Base-by-base conservation (phyloP, 2,888 invertebrate genomes). In the Sylvicola fuscatus region DNA sequence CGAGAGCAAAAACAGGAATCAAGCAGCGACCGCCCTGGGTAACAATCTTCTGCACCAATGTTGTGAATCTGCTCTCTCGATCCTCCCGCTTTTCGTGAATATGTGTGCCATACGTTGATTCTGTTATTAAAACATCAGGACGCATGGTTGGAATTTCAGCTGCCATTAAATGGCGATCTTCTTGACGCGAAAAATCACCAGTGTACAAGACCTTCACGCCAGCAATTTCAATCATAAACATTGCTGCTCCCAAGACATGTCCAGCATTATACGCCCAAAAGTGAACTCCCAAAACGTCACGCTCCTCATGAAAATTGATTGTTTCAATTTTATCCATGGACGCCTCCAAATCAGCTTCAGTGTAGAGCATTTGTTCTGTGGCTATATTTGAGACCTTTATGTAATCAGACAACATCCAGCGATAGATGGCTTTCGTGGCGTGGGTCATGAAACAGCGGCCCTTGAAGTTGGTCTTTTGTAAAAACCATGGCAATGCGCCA, bases 191-290 rank as follows among this genome's bases (percentile, higher is more conserved):
- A 56, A 98, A 99, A 52, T 99, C 98, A 0, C 98, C 98, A 0
- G 98, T 98, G 53, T 97, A 97, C 11, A 97, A 60, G 40, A 90
- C 68, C 65, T 89, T 92, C 2, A 97, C 93, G 11, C 97, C 98
- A 21, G 97, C 98, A 34, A 99, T 98, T 66, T 98, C 97, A 39
- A 99, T 87, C 93, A 98, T 95, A 56, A 99, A 99, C 97, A 99
- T 99, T 37, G 97, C 97, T 0, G 98, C 98, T 0, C 98, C 98
- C 0, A 99, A 64, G 3, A 98, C 98, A 58, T 98, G 98, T 0
- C 98, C 98, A 0, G 98, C 98, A 54, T 92, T 90, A 58, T 98
- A 99, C 0, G 95, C 93, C 86, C 97, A 97, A 62, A 99, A 98
- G 48, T 87, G 75, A 0, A 98, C 77, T 0, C 95, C 98, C 48